phyloP scores from a whole-genome alignment of 2,113 vertebrate genomes.

The Oryzias celebensis region DNA sequence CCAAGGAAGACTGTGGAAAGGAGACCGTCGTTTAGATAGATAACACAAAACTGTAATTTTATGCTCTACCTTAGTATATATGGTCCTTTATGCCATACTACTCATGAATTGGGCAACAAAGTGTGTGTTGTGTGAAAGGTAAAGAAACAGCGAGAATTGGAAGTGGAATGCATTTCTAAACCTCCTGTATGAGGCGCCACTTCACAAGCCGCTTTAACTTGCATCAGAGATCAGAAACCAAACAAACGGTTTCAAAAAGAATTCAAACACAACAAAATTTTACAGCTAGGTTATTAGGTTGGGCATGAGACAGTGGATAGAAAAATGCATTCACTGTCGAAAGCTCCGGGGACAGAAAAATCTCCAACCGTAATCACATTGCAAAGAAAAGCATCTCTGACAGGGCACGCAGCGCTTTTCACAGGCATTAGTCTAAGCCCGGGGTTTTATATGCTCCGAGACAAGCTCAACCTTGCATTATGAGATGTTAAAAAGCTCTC shows the following conservation, averaged over 20 bases:
- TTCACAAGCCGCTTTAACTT: too few relatives aligned
- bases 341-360: constrained; percentile 27
- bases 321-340: constrained; percentile 29
- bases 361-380: constrained; percentile 46
- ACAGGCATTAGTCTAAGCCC: constrained; percentile 56
- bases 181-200: too few relatives aligned
- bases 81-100: too few relatives aligned
- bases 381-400: constrained; percentile 46
- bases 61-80: too few relatives aligned
- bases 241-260: constrained; percentile 43
- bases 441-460: constrained; percentile 54
- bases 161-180: too few relatives aligned
- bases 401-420: constrained; percentile 47
- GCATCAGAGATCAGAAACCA: constrained; percentile 2
- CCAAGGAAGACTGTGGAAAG: too few relatives aligned
- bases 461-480: constrained; percentile 65
- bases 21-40: too few relatives aligned
- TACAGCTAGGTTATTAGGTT: constrained; percentile 42
- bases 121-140: too few relatives aligned
- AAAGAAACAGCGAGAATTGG: too few relatives aligned
- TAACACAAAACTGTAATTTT: too few relatives aligned
- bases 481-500: constrained; percentile 62
- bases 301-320: constrained; percentile 8
- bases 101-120: too few relatives aligned
- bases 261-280: constrained; percentile 34